A percentile compares a stretch with the other conserved stretches of the same genome.
These are phyloP conservation scores for Tolmerus cingulatus DNA, from an alignment of 2,888 invertebrate genomes.

Conservation along the genomic window DNA sequence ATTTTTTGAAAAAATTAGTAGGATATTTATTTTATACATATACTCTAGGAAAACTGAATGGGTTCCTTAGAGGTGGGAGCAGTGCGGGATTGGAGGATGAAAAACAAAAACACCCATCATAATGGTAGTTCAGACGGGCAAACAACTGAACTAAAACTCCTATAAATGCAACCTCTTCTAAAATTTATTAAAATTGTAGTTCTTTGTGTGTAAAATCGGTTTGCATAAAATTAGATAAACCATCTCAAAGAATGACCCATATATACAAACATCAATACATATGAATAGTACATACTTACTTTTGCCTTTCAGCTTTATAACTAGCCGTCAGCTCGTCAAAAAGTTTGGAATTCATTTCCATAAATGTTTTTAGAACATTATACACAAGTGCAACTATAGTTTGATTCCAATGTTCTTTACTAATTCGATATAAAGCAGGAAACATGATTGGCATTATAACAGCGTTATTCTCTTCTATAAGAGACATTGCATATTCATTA, in stretches of 20 bases:
- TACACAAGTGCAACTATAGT: constrained; percentile 94
- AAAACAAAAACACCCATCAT: too few species aligned
- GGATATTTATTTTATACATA: too few species aligned
- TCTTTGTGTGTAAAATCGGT: background rate
- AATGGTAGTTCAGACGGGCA: background rate
- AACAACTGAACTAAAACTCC: background rate
- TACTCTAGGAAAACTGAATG: too few species aligned
- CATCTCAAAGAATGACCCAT: background rate
- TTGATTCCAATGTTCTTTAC: constrained; percentile 96
- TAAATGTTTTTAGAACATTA: constrained; percentile 94
- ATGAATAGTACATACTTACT: constrained; percentile 71
- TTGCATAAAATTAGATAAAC: background rate
- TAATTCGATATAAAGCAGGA: constrained; percentile 90
- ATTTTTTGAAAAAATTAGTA: too few species aligned
- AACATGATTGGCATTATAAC: constrained; percentile 96
- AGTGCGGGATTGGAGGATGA: too few species aligned
- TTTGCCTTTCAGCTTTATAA: constrained; percentile 99
- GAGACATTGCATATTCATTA: constrained; percentile 94
- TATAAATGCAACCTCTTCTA: background rate
- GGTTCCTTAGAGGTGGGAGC: too few species aligned
- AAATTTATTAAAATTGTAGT: background rate
- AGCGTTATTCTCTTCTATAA: constrained; percentile 92
- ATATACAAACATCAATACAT: background rate
- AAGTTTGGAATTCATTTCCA: constrained; percentile 97
- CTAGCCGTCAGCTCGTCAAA: constrained; percentile 96